Percentiles rank a stretch among this genome's conserved stretches.
These are phyloP conservation scores for Amazona finschi DNA, from an alignment of 2,797 vertebrate species.

Conservation along the genomic window DNA sequence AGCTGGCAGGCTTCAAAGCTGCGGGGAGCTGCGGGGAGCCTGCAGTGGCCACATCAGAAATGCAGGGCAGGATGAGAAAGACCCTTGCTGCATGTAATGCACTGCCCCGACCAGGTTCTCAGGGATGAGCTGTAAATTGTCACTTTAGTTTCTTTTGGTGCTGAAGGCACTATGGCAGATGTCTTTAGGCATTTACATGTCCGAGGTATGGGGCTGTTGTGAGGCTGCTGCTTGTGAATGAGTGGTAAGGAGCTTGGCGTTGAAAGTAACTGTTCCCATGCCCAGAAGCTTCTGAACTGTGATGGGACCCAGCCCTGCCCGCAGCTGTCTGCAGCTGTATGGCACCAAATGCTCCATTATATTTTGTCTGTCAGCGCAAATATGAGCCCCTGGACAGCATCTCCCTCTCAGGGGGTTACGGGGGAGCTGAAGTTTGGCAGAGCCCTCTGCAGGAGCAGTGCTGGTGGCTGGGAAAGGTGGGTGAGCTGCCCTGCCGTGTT, in stretches of 20 bases:
- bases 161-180: background rate
- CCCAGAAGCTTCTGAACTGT: background rate
- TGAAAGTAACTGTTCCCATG: background rate
- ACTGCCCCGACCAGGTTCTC: background rate
- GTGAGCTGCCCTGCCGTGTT: background rate
- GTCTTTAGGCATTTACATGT: background rate
- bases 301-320: background rate
- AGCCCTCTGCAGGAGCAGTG: background rate
- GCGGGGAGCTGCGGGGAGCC: background rate
- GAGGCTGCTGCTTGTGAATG: background rate
- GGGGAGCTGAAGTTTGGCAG: background rate
- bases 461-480: background rate
- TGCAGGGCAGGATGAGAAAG: background rate
- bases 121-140: background rate
- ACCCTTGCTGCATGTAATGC: rapidly evolving
- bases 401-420: background rate
- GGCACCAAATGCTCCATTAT: background rate
- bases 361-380: background rate
- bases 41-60: background rate
- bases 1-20: background rate
- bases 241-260: background rate
- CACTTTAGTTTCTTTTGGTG: background rate
- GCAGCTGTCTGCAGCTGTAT: background rate
- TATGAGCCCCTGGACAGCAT: background rate
- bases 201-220: background rate